Base-by-base conservation (phyloP, 2,888 invertebrate species). In the Slavum lentiscoides region DNA sequence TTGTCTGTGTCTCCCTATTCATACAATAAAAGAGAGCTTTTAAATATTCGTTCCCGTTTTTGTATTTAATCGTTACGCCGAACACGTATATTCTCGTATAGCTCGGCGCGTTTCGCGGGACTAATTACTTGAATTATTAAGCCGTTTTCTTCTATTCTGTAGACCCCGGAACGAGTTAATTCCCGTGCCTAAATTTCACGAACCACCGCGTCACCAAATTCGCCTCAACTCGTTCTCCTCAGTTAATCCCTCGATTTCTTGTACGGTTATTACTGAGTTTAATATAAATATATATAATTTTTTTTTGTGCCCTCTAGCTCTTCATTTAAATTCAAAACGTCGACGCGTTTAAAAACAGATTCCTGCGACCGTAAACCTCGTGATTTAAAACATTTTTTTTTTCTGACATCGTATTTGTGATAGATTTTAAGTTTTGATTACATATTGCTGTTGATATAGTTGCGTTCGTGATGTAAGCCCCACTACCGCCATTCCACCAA, bases 61-160 rank as follows among this genome's bases (percentile, higher is more conserved):
- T 72, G 70, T 80, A 58, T 80, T 80, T 64, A 80, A 80, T 80
- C 70, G 80, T 80, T 39, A 80, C 62, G 70, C 80, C 30, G 80
- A 80, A 80, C 80, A 80, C 80, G 80, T 80, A 80, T 62, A 72
- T 4, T 30, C 64, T 43, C 55, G 43, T 69, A 59, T 68, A 23
- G 58, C 39, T 39, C 13, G 23, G 9, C 58, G n/a, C 70, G 53
- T 70, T 64, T 64, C 37, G 64, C 61, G 58, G 7, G 70, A 55
- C 70, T 80, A 80, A 80, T 80, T 80, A 80, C 70, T 72, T 43
- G 64, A 80, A 80, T 80, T 80, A 80, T 72, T 80, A 72, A 70
- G 62, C 55, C 64, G 66, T 77, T 30, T 80, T 72, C 59, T 70
- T 80, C 53, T 72, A 72, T 80, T 80, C 43, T 80, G 69, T 70